These are phyloP conservation scores for Gymnoscopelus braueri DNA, from an alignment of 2,797 vertebrate species.

Conservation along the genomic window DNA sequence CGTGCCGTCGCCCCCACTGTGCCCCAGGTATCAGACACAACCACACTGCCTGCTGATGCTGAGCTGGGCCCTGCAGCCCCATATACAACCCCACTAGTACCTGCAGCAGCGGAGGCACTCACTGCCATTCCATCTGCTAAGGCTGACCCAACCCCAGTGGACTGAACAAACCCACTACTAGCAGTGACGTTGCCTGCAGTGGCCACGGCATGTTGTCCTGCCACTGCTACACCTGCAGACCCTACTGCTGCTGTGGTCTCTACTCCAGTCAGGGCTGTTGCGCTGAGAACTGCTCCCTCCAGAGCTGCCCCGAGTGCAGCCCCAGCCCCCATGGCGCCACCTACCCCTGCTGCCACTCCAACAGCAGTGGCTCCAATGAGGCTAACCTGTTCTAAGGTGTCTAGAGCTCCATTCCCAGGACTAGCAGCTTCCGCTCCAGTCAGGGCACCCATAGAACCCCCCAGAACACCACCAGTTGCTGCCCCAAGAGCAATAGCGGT, in stretches of 20 bases:
- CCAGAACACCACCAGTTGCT: constrained; percentile 73
- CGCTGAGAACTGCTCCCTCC: constrained; percentile 55
- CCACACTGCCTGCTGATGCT: constrained; percentile 23
- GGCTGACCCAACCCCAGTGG: constrained; percentile 32
- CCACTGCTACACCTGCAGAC: constrained; percentile 29
- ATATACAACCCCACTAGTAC: neutral
- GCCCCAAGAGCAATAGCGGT: constrained; percentile 73
- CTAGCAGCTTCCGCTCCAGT: constrained; percentile 65
- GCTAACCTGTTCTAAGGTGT: constrained; percentile 73
- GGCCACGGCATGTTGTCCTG: constrained; percentile 44
- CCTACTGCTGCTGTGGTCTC: constrained; percentile 45
- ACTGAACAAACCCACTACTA: constrained; percentile 31
- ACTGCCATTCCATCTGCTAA: constrained; percentile 38
- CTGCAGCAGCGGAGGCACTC: constrained; percentile 35
- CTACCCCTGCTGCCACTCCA: constrained; percentile 75
- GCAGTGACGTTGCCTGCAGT: constrained; percentile 30
- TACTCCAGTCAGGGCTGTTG: constrained; percentile 51
- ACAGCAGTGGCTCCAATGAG: constrained; percentile 66
- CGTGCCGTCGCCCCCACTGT: constrained; percentile 24
- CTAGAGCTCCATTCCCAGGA: constrained; percentile 67
- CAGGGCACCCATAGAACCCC: constrained; percentile 72
- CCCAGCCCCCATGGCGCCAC: constrained; percentile 68
- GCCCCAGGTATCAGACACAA: constrained; percentile 33
- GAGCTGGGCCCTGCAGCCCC: constrained; percentile 29
- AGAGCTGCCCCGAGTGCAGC: constrained; percentile 65